These are phyloP conservation scores for Anser brachyrhynchus DNA, from an alignment of 2,113 vertebrate species.

Conservation along the genomic window DNA sequence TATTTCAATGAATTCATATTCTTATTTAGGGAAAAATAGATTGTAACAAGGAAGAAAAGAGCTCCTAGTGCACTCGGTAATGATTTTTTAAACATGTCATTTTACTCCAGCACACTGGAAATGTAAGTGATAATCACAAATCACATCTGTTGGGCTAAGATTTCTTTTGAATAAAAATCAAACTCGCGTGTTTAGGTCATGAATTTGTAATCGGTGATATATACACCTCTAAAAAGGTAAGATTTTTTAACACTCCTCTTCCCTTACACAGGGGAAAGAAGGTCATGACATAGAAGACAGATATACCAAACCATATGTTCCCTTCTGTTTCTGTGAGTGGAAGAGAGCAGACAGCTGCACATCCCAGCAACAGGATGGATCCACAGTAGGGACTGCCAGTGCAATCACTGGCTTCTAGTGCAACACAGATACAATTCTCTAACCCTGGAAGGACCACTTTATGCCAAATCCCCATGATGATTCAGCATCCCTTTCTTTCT, in stretches of 20 bases:
- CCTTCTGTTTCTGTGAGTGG: conserved; percentile 13
- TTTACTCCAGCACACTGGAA: conserved; percentile 22
- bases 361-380: neutral
- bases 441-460: neutral
- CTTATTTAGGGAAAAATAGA: neutral
- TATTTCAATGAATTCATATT: conserved; percentile 8
- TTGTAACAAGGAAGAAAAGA: neutral
- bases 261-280: conserved; percentile 1
- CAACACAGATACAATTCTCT: neutral
- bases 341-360: conserved; percentile 54
- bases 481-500: neutral
- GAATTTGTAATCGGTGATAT: neutral
- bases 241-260: neutral
- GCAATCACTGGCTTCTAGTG: neutral
- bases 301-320: conserved; percentile 35
- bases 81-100: neutral
- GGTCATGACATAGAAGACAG: conserved; percentile 20
- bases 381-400: neutral
- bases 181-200: neutral
- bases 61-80: conserved; percentile 9
- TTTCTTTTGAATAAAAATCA: conserved; percentile 41
- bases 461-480: neutral
- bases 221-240: neutral
- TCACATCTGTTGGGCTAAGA: neutral
- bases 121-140: conserved; percentile 14